phyloP scores from a whole-genome alignment of 2,113 vertebrate genomes.

The Pelusios castaneus region DNA sequence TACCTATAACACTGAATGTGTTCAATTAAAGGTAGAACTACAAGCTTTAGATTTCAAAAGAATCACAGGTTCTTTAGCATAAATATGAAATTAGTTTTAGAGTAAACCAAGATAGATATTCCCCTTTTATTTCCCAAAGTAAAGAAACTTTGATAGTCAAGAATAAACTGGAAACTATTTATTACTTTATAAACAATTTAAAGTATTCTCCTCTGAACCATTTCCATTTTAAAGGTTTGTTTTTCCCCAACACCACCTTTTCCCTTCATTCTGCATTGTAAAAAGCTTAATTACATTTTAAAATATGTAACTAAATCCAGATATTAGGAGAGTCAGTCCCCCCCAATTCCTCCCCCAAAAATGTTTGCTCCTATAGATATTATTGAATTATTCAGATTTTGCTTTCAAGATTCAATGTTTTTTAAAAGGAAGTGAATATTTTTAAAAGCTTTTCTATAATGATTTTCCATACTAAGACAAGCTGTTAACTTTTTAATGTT shows the following conservation, averaged over 20 bases:
- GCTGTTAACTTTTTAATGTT: slow-evolving; percentile 36
- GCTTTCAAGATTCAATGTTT: background rate
- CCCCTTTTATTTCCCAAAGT: background rate
- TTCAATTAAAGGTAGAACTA: background rate
- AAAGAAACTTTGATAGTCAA: background rate
- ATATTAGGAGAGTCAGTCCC: background rate
- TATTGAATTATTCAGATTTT: background rate
- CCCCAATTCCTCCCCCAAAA: too few species aligned
- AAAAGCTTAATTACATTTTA: background rate
- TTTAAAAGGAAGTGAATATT: background rate
- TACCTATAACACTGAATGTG: background rate
- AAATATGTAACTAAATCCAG: background rate
- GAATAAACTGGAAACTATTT: background rate
- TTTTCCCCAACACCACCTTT: background rate
- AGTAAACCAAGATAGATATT: background rate
- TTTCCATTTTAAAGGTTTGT: background rate
- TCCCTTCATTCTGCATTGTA: background rate
- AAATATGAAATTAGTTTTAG: background rate
- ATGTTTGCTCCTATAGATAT: background rate
- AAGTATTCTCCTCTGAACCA: background rate
- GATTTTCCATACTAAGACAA: slow-evolving; percentile 29
- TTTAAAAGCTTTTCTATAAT: slow-evolving; percentile 25
- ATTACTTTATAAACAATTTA: slow-evolving; percentile 22
- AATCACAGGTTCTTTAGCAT: background rate
- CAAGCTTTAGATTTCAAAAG: background rate